Base-by-base conservation (phyloP, 2,797 vertebrate genomes). In the Ptychobarbus kaznakovi region DNA sequence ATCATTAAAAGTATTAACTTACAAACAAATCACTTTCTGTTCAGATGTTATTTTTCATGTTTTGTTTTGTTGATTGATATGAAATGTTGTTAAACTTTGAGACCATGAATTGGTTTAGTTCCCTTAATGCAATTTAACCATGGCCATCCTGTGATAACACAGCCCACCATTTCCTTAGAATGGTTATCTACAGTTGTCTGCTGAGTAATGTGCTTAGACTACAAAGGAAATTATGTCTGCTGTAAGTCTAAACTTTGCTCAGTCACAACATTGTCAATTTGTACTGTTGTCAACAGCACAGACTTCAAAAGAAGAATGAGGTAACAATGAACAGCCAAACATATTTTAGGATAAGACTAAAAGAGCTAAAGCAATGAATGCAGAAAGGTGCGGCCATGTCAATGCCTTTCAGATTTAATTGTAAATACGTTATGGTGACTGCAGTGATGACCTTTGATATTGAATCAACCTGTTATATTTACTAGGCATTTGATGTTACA, bases 151-250 rank as follows among this genome's bases (percentile, higher is more conserved):
- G 61, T 75, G 73, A 80, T 85, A 86, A 79, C 63, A 28, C 44
- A 65, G 38, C 84, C 61, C 18, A 61, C 35, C 87, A 87, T 91
- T 92, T 91, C 90, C 92, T 85, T 80, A 6, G 81, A 81, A 88
- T 90, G 58, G 86, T 90, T 92, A 91, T 93, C 90, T 83, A 75
- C 86, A 85, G 40, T 85, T 91, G 89, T 89, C 77, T 82, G 81
- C 85, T 81, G 32, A 18, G 40, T 80, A 87, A 82, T 85, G 83
- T 74, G 79, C 87, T 51, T 46, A 81, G 86, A 89, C 35, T 16
- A 3, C 69, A 87, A 80, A 88, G 88, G 87, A 93, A 91, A 89
- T 86, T 25, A 28, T 28, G 51, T 83, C 81, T 78, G 68, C 75
- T 58, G 20, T 58, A 65, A 79, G 51, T 58, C 69, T 73, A 85